Conservation (phyloP, 2,888 invertebrate genomes). For the Anthophora plumipes region DNA sequence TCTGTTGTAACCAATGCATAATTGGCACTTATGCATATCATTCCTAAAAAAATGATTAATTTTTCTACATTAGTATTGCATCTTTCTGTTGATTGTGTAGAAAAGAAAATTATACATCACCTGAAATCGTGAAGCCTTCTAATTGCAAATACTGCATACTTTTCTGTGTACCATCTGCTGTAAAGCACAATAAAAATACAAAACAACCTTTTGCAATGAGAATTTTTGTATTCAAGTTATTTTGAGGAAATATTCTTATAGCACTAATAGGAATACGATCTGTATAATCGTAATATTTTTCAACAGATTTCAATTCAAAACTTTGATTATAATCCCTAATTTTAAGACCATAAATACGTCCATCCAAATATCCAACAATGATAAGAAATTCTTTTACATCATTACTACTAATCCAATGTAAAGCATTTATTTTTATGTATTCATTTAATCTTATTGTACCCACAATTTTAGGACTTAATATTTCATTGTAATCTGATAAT, state of each 20-base stretch:
- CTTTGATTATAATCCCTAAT: slow-evolving; percentile 54
- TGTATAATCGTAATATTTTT: slow-evolving; percentile 66
- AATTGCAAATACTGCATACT: slow-evolving; percentile 65
- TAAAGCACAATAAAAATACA: slow-evolving; percentile 70
- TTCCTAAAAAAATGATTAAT: slow-evolving; percentile 70
- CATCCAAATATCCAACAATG: slow-evolving; percentile 77
- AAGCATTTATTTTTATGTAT: slow-evolving; percentile 68
- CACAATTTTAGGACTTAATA: slow-evolving; percentile 57
- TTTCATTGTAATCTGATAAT: slow-evolving; percentile 55
- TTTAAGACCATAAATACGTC: slow-evolving; percentile 73
- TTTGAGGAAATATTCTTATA: slow-evolving; percentile 65
- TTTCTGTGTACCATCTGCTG: slow-evolving; percentile 66
- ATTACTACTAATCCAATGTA: slow-evolving; percentile 75
- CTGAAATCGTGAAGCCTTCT: slow-evolving; percentile 78
- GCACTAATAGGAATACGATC: slow-evolving; percentile 73
- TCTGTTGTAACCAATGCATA: slow-evolving; percentile 75
- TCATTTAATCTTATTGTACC: slow-evolving; percentile 59
- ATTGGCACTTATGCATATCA: slow-evolving; percentile 63
- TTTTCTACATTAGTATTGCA: slow-evolving; percentile 1
- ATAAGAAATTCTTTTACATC: slow-evolving; percentile 67
- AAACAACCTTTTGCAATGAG: slow-evolving; percentile 73
- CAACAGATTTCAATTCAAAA: slow-evolving; percentile 47
- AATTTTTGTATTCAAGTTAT: slow-evolving; percentile 63
- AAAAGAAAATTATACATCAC: slow-evolving; percentile 62
- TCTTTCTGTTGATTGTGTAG: not conserved